These are phyloP conservation scores for Limosa lapponica DNA, from an alignment of 2,797 vertebrate species.

Conservation along the genomic window DNA sequence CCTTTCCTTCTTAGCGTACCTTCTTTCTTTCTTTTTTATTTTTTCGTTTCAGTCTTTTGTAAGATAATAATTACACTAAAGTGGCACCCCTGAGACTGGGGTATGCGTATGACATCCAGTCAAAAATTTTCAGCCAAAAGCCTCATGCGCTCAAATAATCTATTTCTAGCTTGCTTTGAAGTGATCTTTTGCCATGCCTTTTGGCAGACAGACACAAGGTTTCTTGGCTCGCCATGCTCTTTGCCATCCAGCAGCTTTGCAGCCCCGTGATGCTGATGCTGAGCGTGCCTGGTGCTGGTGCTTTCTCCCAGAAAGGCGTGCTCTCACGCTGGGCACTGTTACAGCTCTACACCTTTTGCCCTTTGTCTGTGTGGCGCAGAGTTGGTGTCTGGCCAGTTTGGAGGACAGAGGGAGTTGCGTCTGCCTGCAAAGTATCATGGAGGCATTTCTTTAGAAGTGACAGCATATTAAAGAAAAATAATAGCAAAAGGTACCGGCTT, in stretches of 20 bases:
- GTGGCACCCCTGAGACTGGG: neutral
- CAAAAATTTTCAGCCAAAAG: neutral
- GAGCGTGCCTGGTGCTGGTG: neutral
- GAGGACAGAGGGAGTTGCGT: neutral
- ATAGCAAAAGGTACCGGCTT: rapidly evolving
- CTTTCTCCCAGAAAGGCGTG: neutral
- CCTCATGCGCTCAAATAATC: neutral
- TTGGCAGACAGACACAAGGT: neutral
- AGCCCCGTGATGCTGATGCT: neutral
- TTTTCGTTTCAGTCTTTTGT: neutral
- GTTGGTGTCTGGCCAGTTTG: neutral
- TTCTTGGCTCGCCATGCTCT: neutral
- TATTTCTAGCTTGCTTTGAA: constrained; percentile 12
- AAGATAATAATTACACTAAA: neutral
- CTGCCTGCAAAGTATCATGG: neutral
- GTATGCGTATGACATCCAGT: neutral
- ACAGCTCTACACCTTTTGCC: neutral
- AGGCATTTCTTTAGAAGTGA: neutral
- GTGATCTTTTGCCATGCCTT: neutral
- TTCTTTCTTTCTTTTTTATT: neutral
- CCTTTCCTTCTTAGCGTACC: neutral
- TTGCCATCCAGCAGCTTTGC: constrained; percentile 10
- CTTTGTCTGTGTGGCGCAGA: neutral
- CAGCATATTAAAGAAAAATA: neutral
- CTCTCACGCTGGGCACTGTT: neutral